Evolutionary conservation across 2,113 vertebrate genomes (phyloP).

Genomic region (Mormoops blainvillei): DNA sequence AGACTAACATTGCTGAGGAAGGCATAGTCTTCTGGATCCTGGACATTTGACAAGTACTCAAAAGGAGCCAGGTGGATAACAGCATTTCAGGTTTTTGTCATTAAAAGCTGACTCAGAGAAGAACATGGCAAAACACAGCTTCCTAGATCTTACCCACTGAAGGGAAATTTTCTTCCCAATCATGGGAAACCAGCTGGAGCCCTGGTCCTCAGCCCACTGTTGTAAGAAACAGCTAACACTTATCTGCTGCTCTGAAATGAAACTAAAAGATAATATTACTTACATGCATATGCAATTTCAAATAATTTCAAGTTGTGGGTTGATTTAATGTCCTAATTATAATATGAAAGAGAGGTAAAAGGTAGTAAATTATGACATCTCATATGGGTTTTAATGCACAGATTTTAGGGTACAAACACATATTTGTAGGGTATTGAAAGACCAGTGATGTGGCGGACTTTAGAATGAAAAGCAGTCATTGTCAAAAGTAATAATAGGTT

Average conservation of each 20-base stretch:
- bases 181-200: not conserved
- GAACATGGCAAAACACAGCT: not conserved
- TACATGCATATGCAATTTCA: not conserved
- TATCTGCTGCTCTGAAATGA: not conserved
- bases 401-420: not conserved
- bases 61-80: not conserved
- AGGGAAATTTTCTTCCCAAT: not conserved
- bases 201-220: not conserved
- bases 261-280: not conserved
- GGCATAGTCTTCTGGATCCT: not conserved
- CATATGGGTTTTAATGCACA: not conserved
- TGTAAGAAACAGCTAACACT: not conserved
- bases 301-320: not conserved
- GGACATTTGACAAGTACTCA: not conserved
- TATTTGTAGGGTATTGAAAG: not conserved
- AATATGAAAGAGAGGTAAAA: not conserved
- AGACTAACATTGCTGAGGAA: not conserved
- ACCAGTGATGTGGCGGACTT: no score
- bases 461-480: not conserved
- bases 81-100: not conserved
- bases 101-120: not conserved
- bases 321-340: not conserved
- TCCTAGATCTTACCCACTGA: not conserved
- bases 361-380: not conserved
- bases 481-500: not conserved